Base-by-base conservation (phyloP, 2,113 vertebrate species). In the Paraplagusia blochii region DNA sequence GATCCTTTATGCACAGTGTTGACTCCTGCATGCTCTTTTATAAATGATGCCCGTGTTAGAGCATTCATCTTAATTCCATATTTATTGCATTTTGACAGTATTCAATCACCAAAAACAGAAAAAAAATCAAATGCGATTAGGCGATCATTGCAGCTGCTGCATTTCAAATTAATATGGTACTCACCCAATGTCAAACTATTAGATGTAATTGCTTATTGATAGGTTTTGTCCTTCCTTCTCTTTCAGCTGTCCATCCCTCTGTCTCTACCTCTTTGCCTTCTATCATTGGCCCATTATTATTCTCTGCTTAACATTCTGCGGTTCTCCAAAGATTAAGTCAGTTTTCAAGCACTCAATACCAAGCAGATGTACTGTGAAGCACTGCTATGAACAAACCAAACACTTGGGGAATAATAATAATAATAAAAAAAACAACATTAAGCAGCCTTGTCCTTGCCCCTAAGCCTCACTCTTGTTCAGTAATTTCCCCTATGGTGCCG, bases 271-370 rank as follows among this genome's bases (percentile, higher is more conserved):
- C 5, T 1, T n/a, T 57, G 7, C 43, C 15, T 52, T 19, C 22
- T 36, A 22, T 38, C 35, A 48, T 58, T 10, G 12, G 29, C 64
- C 62, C 65, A 64, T 85, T 68, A 39, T 38, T 63, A 73, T 77
- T 78, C 69, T 33, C 66, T 19, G 11, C 46, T 59, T 55, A 49
- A 49, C 68, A 14, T 44, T 36, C 42, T 15, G 53, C 11, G 49
- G 52, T 60, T 66, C 51, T 62, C 64, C 43, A 72, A 71, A 77
- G 75, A 75, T 80, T 63, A 57, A 75, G 72, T 80, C 56, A 79
- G 67, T 83, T 81, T 54, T 53, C 60, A 63, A 53, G 15, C 36
- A 66, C 64, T 69, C 68, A 67, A 55, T 73, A 71, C 58, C 48
- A 74, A 59, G 42, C 43, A 51, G 53, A 57, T 60, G 52, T 54